Evolutionary conservation across 2,113 vertebrate genomes (phyloP).

Genomic region (Orthonyx spaldingii): DNA sequence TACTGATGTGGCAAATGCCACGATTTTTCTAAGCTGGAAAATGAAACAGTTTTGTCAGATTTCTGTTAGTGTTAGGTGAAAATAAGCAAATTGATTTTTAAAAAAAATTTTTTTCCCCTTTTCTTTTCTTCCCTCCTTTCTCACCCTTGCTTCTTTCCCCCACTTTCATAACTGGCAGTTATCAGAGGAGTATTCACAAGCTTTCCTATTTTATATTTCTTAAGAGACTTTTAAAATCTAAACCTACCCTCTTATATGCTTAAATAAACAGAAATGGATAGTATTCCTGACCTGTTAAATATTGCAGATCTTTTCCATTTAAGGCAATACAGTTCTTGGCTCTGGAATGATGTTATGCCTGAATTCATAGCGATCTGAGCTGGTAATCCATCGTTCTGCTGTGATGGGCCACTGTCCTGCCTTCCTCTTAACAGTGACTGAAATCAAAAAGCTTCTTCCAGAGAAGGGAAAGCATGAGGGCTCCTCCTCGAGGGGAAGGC

Average conservation of each 20-base stretch:
- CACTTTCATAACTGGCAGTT: not conserved
- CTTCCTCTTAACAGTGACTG: not conserved
- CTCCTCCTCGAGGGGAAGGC: fast-evolving
- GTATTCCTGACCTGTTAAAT: conserved; percentile 24
- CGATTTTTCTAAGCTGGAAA: not conserved
- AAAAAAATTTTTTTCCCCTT: not conserved
- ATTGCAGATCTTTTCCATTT: conserved; percentile 35
- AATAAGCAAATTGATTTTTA: not conserved
- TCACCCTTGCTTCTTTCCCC: not conserved
- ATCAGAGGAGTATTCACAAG: not conserved
- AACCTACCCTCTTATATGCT: not conserved
- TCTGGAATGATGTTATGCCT: not conserved
- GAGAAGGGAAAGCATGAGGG: not conserved
- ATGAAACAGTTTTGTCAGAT: not conserved
- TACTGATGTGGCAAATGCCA: not conserved
- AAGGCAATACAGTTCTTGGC: conserved; percentile 28
- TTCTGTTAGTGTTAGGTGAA: not conserved
- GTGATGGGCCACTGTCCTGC: not conserved
- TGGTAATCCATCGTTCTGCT: not conserved
- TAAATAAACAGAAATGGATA: conserved; percentile 36
- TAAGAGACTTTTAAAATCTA: not conserved
- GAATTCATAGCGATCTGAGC: not conserved
- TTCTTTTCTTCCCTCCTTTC: not conserved
- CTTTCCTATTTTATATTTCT: not conserved
- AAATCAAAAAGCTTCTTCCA: not conserved